Evolutionary conservation across 2,113 vertebrate genomes (phyloP).

Genomic region (Cyanoramphus novaezelandiae): DNA sequence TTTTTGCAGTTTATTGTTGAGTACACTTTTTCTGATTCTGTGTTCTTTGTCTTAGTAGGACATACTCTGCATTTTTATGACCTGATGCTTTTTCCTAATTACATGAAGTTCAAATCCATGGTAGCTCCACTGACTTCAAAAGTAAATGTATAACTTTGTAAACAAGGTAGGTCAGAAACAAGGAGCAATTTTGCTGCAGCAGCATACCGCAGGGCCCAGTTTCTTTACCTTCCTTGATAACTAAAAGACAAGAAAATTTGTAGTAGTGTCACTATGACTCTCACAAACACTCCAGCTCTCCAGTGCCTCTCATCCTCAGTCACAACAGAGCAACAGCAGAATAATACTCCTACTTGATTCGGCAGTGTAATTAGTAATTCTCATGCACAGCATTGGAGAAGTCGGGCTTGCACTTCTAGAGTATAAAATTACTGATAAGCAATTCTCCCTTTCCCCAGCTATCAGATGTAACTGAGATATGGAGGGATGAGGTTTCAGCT

Average conservation of each 20-base stretch:
- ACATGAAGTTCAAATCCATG: neutral
- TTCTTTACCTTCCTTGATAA: neutral
- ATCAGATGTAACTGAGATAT: conserved; percentile 11
- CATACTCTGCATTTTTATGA: conserved; percentile 1
- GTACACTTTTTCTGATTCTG: neutral
- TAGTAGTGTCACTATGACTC: neutral
- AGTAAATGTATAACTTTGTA: conserved; percentile 58
- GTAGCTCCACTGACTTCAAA: conserved; percentile 10
- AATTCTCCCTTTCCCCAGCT: neutral
- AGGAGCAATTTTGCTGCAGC: neutral
- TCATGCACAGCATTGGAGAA: neutral
- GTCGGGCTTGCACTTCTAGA: neutral
- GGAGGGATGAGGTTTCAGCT: conserved; percentile 24
- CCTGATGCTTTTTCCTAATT: conserved; percentile 13
- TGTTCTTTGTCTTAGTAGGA: neutral
- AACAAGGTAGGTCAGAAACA: conserved; percentile 1
- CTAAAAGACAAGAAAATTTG: neutral
- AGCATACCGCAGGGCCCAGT: neutral
- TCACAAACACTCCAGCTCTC: neutral
- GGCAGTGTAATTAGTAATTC: neutral
- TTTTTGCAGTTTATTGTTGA: neutral
- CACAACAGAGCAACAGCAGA: neutral
- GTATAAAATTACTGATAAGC: conserved; percentile 42
- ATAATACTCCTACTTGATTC: neutral
- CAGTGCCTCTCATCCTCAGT: neutral